Evolutionary conservation across 1,140 invertebrate species (phyloP).

Genomic region (Octopus sinensis): DNA sequence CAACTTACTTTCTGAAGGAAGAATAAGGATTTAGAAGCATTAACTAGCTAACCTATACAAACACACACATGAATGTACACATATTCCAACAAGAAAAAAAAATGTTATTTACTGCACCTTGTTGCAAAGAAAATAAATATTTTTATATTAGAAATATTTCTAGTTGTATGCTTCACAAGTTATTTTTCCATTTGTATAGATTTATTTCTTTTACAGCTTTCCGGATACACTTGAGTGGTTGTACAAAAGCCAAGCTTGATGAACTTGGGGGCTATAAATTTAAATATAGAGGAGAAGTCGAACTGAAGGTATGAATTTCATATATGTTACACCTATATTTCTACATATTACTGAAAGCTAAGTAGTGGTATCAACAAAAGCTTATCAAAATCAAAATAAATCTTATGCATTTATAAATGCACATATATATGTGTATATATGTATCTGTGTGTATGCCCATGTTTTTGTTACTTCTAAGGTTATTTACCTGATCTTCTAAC

Average conservation of each 20-base stretch:
- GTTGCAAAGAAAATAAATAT: too few relatives aligned
- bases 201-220: slow-evolving; percentile 44
- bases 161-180: too few relatives aligned
- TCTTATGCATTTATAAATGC: neutral
- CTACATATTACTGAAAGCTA: neutral
- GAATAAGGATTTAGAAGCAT: too few relatives aligned
- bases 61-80: too few relatives aligned
- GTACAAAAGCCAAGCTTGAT: slow-evolving; percentile 71
- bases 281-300: slow-evolving; percentile 75
- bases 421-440: neutral
- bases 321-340: neutral
- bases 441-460: neutral
- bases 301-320: slow-evolving; percentile 67
- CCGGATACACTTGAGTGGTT: slow-evolving; percentile 52
- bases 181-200: too few relatives aligned
- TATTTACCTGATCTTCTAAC: neutral
- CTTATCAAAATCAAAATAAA: too few relatives aligned
- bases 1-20: too few relatives aligned
- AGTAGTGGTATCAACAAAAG: too few relatives aligned
- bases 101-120: too few relatives aligned
- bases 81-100: too few relatives aligned
- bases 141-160: too few relatives aligned
- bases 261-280: slow-evolving; percentile 76
- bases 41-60: too few relatives aligned
- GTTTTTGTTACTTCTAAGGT: neutral